Evolutionary conservation across 2,113 vertebrate genomes (phyloP).

Genomic region (Colaptes auratus): DNA sequence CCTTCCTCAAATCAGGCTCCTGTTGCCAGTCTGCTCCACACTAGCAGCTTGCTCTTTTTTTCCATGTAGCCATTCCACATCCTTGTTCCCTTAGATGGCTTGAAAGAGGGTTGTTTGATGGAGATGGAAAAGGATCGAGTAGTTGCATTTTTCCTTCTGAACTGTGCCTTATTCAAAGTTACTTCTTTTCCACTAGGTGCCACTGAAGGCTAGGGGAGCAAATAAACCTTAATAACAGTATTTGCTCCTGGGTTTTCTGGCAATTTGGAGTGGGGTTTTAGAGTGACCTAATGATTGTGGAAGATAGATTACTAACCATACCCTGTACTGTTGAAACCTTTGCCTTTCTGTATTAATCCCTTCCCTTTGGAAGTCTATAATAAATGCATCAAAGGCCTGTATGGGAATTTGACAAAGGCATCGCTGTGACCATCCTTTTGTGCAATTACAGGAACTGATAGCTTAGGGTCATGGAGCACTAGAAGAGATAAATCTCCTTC

Average conservation of each 20-base stretch:
- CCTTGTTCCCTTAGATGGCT: not conserved
- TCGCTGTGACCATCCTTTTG: not conserved
- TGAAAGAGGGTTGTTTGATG: not conserved
- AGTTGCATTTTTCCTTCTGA: not conserved
- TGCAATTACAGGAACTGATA: not conserved
- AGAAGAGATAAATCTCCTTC: not conserved
- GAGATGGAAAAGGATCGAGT: not conserved
- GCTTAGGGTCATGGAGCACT: not conserved
- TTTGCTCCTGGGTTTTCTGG: not conserved
- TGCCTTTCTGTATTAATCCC: not conserved
- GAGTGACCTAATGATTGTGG: not conserved
- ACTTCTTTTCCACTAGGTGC: slow-evolving; percentile 64
- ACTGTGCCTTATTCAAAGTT: not conserved
- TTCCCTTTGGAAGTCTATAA: not conserved
- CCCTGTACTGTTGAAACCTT: not conserved
- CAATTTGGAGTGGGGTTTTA: not conserved
- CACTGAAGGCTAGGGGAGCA: slow-evolving; percentile 65
- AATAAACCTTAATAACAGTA: not conserved
- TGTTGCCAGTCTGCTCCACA: not conserved
- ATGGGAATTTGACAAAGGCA: not conserved
- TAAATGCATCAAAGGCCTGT: not conserved
- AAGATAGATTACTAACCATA: not conserved
- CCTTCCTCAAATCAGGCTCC: not conserved
- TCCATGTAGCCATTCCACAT: not conserved
- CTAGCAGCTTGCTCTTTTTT: not conserved